Evolutionary conservation across 2,888 invertebrate genomes (phyloP).

Genomic region (Dexiosoma caninum): DNA sequence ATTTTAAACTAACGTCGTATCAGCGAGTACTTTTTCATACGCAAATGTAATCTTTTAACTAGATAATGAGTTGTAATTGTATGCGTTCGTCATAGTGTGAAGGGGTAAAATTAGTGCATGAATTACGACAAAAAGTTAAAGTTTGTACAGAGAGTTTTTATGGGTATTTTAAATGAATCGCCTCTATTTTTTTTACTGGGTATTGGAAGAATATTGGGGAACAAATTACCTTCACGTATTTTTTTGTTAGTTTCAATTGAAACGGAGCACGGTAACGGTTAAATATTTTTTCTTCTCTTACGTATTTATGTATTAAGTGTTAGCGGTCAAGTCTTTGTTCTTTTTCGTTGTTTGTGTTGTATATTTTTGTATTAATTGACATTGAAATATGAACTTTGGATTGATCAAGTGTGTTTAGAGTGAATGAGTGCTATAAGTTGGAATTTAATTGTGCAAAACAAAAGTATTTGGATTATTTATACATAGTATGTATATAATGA

Average conservation of each 20-base stretch:
- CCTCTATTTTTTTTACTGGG: not conserved
- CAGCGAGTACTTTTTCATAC: slow-evolving; percentile 9
- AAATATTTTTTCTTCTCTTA: not conserved
- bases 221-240: slow-evolving; percentile 46
- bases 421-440: not conserved
- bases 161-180: not conserved
- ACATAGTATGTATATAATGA: too few species aligned
- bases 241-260: slow-evolving; percentile 52
- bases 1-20: not conserved
- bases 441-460: not conserved
- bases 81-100: not conserved
- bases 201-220: not conserved
- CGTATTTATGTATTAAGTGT: not conserved
- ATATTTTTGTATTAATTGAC: not conserved
- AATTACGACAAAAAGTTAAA: slow-evolving; percentile 34
- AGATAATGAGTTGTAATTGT: slow-evolving; percentile 40
- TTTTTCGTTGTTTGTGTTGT: not conserved
- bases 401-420: not conserved
- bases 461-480: not conserved
- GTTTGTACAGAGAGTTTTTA: slow-evolving; percentile 34
- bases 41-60: not conserved
- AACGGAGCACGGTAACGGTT: slow-evolving; percentile 56
- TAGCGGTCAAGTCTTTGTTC: slow-evolving; percentile 2
- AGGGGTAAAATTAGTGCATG: slow-evolving; percentile 42
- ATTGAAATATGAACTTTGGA: not conserved